Evolutionary conservation across 2,113 vertebrate genomes (phyloP).

Genomic region (Lepisosteus oculatus): DNA sequence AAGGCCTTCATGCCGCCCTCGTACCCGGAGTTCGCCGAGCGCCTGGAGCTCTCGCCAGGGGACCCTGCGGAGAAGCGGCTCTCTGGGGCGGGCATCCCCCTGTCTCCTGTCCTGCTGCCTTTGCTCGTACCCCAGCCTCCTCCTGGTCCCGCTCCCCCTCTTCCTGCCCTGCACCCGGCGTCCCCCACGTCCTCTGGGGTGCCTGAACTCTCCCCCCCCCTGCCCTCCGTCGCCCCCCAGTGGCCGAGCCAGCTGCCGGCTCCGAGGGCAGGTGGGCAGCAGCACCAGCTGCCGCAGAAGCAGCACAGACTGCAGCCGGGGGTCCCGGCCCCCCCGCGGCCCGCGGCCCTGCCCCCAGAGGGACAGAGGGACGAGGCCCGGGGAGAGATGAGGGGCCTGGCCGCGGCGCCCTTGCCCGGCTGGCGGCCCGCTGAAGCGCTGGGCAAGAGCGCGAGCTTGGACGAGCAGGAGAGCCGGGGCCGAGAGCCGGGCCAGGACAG

Average conservation of each 20-base stretch:
- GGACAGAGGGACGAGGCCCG: constrained; percentile 8
- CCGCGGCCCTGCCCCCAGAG: constrained; percentile 36
- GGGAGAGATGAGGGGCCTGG: constrained; percentile 33
- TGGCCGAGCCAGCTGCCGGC: constrained; percentile 44
- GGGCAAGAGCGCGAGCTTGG: constrained; percentile 34
- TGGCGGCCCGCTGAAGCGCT: constrained; percentile 47
- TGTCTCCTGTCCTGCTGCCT: constrained; percentile 45
- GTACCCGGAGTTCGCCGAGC: constrained; percentile 90
- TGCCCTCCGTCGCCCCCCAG: constrained; percentile 48
- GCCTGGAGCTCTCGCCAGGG: constrained; percentile 77
- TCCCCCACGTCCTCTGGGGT: constrained; percentile 32
- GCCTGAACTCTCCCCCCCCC: constrained; percentile 26
- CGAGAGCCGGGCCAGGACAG: constrained; percentile 59
- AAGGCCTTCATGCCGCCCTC: constrained; percentile 94
- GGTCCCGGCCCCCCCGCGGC: constrained; percentile 27
- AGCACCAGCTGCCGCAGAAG: constrained; percentile 47
- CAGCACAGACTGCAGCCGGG: constrained; percentile 39
- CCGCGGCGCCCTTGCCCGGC: constrained; percentile 42
- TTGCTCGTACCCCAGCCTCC: constrained; percentile 37
- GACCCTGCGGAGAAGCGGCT: constrained; percentile 74
- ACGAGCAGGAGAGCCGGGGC: constrained; percentile 48
- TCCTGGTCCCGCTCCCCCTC: constrained; percentile 51
- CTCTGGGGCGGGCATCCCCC: constrained; percentile 63
- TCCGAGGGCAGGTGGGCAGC: constrained; percentile 14
- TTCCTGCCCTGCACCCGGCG: constrained; percentile 51